These are phyloP conservation scores for Leptocoma aspasia DNA, from an alignment of 2,113 vertebrate genomes.

Conservation along the genomic window DNA sequence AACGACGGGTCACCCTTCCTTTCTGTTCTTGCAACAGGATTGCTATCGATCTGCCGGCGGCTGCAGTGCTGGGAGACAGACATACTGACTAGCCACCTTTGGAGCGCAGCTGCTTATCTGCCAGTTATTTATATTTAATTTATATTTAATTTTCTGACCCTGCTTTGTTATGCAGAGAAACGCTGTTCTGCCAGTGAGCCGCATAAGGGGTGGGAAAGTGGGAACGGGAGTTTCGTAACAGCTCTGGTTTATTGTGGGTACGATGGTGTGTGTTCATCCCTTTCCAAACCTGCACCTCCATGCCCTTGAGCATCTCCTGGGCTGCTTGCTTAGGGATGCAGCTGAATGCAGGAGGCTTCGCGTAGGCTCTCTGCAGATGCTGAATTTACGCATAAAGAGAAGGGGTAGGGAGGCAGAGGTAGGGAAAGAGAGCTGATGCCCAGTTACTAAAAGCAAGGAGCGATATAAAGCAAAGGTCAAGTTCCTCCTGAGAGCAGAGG, in stretches of 20 bases:
- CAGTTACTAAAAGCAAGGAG: not conserved
- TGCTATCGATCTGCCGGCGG: not conserved
- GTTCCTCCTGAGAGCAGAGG: not conserved
- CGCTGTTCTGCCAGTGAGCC: not conserved
- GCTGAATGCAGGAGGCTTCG: not conserved
- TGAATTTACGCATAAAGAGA: not conserved
- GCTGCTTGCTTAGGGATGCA: not conserved
- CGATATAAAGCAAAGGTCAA: not conserved
- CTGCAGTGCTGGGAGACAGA: not conserved
- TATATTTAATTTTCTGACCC: not conserved
- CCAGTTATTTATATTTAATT: not conserved
- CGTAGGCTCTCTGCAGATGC: not conserved
- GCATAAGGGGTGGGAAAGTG: not conserved
- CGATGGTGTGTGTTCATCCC: not conserved
- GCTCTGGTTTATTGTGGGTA: not conserved
- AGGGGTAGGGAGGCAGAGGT: not conserved
- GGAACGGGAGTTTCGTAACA: not conserved
- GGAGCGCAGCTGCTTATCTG: not conserved
- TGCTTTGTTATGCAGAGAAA: not conserved
- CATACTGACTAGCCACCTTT: fast-evolving
- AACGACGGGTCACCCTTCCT: not conserved
- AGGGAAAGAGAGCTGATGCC: not conserved
- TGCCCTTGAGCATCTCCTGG: not conserved
- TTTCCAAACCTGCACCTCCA: not conserved
- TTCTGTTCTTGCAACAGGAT: not conserved